Percentiles rank a stretch among this genome's conserved stretches.
These are phyloP conservation scores for Lepus oiostolus DNA, from an alignment of 2,797 vertebrate species.

Conservation along the genomic window DNA sequence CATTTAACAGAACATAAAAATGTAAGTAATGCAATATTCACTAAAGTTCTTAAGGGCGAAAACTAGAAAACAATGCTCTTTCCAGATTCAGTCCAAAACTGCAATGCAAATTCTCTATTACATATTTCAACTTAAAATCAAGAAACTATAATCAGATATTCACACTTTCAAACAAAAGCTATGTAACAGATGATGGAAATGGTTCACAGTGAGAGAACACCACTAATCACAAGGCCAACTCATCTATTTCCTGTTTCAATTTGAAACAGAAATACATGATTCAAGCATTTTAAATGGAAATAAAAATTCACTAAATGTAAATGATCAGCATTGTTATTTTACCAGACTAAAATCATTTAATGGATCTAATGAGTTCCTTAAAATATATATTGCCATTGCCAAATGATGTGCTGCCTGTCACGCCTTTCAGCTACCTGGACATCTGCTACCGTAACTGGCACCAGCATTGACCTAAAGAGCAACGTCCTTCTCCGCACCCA, in stretches of 20 bases:
- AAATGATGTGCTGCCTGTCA: neutral
- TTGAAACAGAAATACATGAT: slow-evolving; percentile 48
- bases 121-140: slow-evolving; percentile 49
- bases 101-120: slow-evolving; percentile 32
- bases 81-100: slow-evolving; percentile 43
- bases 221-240: slow-evolving; percentile 48
- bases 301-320: slow-evolving; percentile 58
- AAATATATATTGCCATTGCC: neutral
- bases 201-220: neutral
- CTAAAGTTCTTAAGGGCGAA: slow-evolving; percentile 22
- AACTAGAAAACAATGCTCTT: slow-evolving; percentile 24
- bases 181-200: too few species aligned
- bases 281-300: slow-evolving; percentile 65
- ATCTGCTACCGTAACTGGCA: neutral
- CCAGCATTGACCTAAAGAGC: neutral
- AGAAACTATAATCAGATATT: slow-evolving; percentile 58
- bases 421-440: neutral
- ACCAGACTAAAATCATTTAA: slow-evolving; percentile 61
- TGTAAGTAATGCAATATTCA: slow-evolving; percentile 35
- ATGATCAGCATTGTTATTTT: slow-evolving; percentile 54
- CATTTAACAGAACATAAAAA: slow-evolving; percentile 65
- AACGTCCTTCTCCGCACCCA: slow-evolving; percentile 9
- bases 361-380: slow-evolving; percentile 3
- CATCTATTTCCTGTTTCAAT: slow-evolving; percentile 41
- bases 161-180: slow-evolving; percentile 61